These are phyloP conservation scores for Scleropages formosus DNA, from an alignment of 2,797 vertebrate genomes.

Conservation along the genomic window DNA sequence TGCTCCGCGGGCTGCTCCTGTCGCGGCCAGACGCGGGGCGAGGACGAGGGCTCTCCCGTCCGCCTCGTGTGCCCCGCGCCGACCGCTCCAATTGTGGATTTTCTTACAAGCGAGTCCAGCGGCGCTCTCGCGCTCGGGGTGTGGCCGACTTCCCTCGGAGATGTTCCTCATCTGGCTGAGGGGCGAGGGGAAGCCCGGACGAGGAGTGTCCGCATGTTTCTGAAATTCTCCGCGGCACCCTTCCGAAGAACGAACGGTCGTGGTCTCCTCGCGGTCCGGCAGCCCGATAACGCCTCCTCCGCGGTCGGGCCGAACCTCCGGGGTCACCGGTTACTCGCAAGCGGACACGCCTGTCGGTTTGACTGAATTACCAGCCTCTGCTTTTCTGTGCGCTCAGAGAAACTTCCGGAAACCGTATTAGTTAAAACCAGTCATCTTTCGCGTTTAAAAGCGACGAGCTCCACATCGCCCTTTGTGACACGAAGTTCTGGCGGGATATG, in stretches of 20 bases:
- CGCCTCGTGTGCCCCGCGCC: background rate
- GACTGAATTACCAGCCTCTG: background rate
- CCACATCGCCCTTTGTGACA: no score
- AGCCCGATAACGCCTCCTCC: background rate
- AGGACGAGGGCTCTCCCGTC: no score
- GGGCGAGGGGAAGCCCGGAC: conserved; percentile 38
- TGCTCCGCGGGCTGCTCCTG: no score
- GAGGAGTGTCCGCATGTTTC: conserved; percentile 59
- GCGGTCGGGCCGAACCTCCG: background rate
- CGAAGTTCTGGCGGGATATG: no score
- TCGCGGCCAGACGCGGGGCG: no score
- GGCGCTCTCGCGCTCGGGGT: background rate
- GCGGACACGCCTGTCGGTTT: background rate
- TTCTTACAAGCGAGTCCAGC: background rate
- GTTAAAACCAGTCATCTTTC: no score
- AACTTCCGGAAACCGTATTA: background rate
- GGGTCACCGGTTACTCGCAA: background rate
- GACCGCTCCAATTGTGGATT: background rate
- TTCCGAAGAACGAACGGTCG: no score
- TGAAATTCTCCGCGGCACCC: conserved; percentile 51
- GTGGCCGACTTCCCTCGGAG: background rate
- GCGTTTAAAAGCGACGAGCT: background rate
- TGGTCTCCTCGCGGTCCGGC: conserved; percentile 15
- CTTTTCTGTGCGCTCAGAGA: background rate
- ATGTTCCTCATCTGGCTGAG: conserved; percentile 46